phyloP scores from a whole-genome alignment of 2,797 vertebrate species.

The Ciconia nigra region DNA sequence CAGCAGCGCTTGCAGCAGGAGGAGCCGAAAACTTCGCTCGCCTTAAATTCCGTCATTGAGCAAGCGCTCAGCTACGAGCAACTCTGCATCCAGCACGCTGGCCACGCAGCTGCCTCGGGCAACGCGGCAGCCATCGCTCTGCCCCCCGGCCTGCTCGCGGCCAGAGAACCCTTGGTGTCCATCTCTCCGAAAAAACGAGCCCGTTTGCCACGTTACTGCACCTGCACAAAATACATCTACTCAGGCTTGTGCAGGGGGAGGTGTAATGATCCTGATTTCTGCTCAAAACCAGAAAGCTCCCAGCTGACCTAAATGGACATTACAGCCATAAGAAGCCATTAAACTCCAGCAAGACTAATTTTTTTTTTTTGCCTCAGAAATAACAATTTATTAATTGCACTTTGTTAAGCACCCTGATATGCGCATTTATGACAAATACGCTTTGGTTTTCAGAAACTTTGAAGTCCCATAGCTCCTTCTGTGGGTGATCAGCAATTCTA shows the following conservation, averaged over 20 bases:
- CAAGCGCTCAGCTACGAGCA: neutral
- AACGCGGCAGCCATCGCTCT: fast-evolving
- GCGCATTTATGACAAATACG: fast-evolving
- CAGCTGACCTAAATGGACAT: neutral
- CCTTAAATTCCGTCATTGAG: neutral
- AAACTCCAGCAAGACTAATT: neutral
- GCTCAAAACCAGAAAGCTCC: neutral
- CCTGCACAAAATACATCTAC: neutral
- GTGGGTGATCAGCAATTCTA: neutral
- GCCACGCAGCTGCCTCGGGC: neutral
- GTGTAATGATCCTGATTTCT: neutral
- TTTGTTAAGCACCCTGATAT: neutral
- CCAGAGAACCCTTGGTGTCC: fast-evolving
- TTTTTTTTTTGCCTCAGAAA: neutral
- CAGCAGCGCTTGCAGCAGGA: neutral
- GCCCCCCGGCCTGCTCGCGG: fast-evolving
- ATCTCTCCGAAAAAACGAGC: neutral
- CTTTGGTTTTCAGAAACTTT: neutral
- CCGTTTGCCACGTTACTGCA: neutral
- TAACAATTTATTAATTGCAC: neutral
- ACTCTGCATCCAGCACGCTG: neutral
- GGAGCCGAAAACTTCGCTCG: neutral
- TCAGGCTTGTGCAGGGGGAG: neutral
- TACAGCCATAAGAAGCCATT: neutral
- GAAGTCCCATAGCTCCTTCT: neutral